phyloP scores from a whole-genome alignment of 2,113 vertebrate species.

The Zosterops borbonicus region DNA sequence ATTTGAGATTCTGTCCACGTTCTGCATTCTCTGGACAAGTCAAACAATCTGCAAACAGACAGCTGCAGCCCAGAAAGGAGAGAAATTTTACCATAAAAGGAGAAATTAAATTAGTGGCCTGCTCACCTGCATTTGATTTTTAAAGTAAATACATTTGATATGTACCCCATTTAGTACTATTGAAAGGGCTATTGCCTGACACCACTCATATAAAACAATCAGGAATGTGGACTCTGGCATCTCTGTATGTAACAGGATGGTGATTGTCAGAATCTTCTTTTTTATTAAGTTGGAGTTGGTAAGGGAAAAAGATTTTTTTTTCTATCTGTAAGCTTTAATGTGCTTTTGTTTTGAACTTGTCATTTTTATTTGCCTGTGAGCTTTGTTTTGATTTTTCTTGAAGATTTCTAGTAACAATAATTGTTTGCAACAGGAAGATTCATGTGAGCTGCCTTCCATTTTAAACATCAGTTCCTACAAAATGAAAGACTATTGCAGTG shows the following conservation, averaged over 20 bases:
- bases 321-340: slow-evolving; percentile 27
- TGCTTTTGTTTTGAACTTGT: slow-evolving; percentile 60
- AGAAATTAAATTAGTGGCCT: not conserved
- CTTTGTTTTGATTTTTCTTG: slow-evolving; percentile 59
- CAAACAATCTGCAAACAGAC: not conserved
- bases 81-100: not conserved
- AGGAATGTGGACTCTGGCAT: not conserved
- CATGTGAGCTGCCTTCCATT: slow-evolving; percentile 52
- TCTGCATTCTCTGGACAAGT: not conserved
- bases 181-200: not conserved
- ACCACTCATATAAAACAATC: not conserved
- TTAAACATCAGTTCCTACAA: slow-evolving; percentile 45
- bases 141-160: not conserved
- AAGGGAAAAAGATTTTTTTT: not conserved
- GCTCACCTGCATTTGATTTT: slow-evolving; percentile 16
- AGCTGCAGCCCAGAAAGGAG: slow-evolving; percentile 2
- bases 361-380: slow-evolving; percentile 52
- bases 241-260: not conserved
- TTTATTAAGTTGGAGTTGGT: slow-evolving; percentile 50
- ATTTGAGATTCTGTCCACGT: not conserved
- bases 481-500: slow-evolving; percentile 1
- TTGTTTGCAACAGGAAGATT: slow-evolving; percentile 61
- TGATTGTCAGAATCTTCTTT: slow-evolving; percentile 47
- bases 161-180: not conserved
- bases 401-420: slow-evolving; percentile 51